Conservation (phyloP, 2,113 vertebrate genomes). For the Amia ocellicauda region DNA sequence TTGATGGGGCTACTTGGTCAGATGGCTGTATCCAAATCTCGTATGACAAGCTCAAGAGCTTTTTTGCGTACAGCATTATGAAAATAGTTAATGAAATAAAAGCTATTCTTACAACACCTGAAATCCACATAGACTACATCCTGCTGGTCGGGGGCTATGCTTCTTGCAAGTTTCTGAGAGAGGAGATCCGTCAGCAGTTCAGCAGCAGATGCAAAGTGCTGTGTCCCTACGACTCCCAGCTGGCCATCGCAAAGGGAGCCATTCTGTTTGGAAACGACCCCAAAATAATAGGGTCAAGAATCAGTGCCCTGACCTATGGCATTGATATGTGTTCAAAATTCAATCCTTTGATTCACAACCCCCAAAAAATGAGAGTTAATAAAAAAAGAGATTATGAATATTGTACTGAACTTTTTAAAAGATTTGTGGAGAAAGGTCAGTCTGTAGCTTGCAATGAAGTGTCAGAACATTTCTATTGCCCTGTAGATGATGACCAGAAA, state of each 20-base stretch:
- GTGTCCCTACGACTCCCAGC: slow-evolving; percentile 26
- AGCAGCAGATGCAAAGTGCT: slow-evolving; percentile 5
- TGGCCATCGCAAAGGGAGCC: slow-evolving; percentile 11
- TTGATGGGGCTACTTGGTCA: slow-evolving; percentile 18
- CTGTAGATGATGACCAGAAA: neutral
- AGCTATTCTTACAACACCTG: slow-evolving; percentile 12
- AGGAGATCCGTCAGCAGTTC: slow-evolving; percentile 21
- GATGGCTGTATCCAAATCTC: slow-evolving; percentile 16
- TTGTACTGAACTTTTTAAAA: slow-evolving; percentile 18
- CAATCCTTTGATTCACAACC: slow-evolving; percentile 14
- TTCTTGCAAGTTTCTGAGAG: slow-evolving; percentile 11
- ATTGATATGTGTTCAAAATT: fast-evolving
- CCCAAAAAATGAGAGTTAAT: neutral
- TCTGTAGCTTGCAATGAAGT: slow-evolving; percentile 26
- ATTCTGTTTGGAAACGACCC: slow-evolving; percentile 20
- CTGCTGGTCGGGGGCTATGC: slow-evolving; percentile 37
- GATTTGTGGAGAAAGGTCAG: slow-evolving; percentile 18
- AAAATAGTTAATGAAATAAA: slow-evolving; percentile 13
- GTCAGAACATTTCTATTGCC: slow-evolving; percentile 1
- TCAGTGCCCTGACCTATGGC: slow-evolving; percentile 27
- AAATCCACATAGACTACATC: slow-evolving; percentile 18
- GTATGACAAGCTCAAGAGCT: slow-evolving; percentile 8
- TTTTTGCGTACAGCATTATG: slow-evolving; percentile 26
- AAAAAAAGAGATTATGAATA: neutral
- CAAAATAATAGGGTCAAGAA: neutral